Base-by-base conservation (phyloP, 2,888 invertebrate genomes). In the Watsonalla binaria region DNA sequence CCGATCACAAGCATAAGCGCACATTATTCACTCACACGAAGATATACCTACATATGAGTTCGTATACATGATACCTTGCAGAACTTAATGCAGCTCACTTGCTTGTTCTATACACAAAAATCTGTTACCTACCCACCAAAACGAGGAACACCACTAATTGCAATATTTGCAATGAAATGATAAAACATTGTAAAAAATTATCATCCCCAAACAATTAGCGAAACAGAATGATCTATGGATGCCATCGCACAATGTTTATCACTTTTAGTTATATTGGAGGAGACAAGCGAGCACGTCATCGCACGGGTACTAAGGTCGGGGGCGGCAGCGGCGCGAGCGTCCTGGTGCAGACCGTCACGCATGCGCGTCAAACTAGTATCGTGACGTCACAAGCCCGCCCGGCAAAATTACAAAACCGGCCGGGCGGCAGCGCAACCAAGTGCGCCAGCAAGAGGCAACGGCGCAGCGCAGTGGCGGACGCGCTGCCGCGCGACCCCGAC, bases 381-480 rank as follows among this genome's bases (percentile, higher is more conserved):
- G 77, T 90, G 90, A 90, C 90, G 90, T 90, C 90, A 90, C 83
- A 70, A 42, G 82, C 82, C 83, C 76, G 86, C 82, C 86, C 85
- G 87, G 89, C 87, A 72, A 86, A 86, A 84, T 83, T 78, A 89
- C 84, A 86, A 89, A 90, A 89, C 90, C 88, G 88, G 89, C 88
- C 86, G 79, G 78, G 76, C 81, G 74, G 82, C 79, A 74, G 82
- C 79, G 74, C 76, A 72, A 74, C 77, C 78, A 77, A 75, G 74
- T 72, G 75, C 72, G 76, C 72, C 77, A 72, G 76, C 80, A 76
- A 77, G 81, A 80, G 78, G 76, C 71, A 74, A 70, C 54, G 70
- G 72, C 68, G 69, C 76, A 73, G 82, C 85, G 89, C 88, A 88
- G 89, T 87, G 88, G 86, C 81, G 84, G 83, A 70, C 84, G 86